phyloP scores from a whole-genome alignment of 2,888 invertebrate genomes.

The Hoplodrina ambigua region DNA sequence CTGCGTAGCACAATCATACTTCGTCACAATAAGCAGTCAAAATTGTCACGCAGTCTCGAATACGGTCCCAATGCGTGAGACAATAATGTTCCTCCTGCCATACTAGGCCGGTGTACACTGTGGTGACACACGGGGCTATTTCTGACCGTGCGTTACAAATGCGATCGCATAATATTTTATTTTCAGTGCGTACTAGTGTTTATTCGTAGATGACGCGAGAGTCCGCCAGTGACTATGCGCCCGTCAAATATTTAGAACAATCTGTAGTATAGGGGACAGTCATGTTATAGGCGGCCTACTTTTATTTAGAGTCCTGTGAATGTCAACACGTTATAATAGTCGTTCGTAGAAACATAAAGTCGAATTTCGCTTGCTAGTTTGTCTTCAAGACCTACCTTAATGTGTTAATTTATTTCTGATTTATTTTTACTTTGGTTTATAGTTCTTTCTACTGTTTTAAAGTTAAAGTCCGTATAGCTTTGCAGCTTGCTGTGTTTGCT shows the following conservation, averaged over 20 bases:
- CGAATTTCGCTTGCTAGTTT: conserved; percentile 6
- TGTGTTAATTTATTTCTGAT: neutral
- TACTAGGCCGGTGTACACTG: conserved; percentile 69
- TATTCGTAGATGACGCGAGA: conserved; percentile 82
- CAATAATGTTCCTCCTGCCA: conserved; percentile 55
- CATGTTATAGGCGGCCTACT: conserved; percentile 36
- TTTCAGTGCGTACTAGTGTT: conserved; percentile 86
- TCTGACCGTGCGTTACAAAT: conserved; percentile 82
- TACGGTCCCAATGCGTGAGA: conserved; percentile 46
- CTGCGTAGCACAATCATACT: neutral
- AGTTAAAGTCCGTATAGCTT: conserved; percentile 25
- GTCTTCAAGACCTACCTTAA: neutral
- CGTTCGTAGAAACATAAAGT: neutral
- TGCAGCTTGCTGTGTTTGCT: conserved; percentile 9
- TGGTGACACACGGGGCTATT: conserved; percentile 84
- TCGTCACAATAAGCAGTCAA: conserved; percentile 13
- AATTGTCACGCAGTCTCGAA: conserved; percentile 34
- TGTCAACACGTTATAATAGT: conserved; percentile 10
- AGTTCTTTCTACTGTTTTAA: conserved; percentile 8
- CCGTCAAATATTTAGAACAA: conserved; percentile 73
- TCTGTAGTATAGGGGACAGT: conserved; percentile 62
- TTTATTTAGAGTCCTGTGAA: conserved; percentile 34
- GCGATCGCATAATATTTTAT: conserved; percentile 88
- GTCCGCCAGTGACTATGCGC: conserved; percentile 65
- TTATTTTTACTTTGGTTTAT: neutral